Base-by-base conservation (phyloP, 1,140 invertebrate genomes). In the Drosophila teissieri region DNA sequence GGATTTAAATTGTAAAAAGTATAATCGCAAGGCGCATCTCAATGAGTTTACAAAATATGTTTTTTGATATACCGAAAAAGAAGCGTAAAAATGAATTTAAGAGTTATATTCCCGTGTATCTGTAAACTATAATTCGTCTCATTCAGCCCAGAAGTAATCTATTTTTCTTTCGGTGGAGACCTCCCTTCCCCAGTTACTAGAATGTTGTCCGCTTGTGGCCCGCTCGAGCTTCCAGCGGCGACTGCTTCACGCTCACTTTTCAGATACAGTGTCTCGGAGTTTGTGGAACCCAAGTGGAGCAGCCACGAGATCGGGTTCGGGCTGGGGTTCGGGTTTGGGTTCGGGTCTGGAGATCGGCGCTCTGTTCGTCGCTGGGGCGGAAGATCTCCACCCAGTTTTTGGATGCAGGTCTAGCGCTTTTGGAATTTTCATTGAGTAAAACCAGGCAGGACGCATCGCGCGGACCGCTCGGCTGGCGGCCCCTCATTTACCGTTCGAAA, bases 341-440 rank as follows among this genome's bases (percentile, higher is more conserved):
- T 67, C 79, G 79, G 72, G 61, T 76, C 46, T 22, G 40, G 44
- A 40, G 49, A 22, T 58, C 60, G 82, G 54, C 64, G 79, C 70
- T 72, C 48, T 31, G 48, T 17, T 51, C 48, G 48, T 34, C 82
- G 75, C 72, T 80, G 85, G 90, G 89, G 90, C 90, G 90, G 90
- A 91, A 91, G 90, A 91, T 91, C 90, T 91, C 90, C 90, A 91
- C 90, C 90, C 90, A 91, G 91, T 89, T 90, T 69, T 90, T 78
- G 86, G 90, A 85, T 91, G 82, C 86, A 86, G 82, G 62, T 49
- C 55, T 64, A 61, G 78, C 78, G 46, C 52, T 63, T 83, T 84
- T 86, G 84, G 54, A 68, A 64, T 78, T 84, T 89, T 89, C 84
- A 89, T 89, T 89, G 84, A 89, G 85, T 84, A 89, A 89, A 89